phyloP scores from a whole-genome alignment of 1,140 invertebrate genomes.

The Drosophila grimshawi region DNA sequence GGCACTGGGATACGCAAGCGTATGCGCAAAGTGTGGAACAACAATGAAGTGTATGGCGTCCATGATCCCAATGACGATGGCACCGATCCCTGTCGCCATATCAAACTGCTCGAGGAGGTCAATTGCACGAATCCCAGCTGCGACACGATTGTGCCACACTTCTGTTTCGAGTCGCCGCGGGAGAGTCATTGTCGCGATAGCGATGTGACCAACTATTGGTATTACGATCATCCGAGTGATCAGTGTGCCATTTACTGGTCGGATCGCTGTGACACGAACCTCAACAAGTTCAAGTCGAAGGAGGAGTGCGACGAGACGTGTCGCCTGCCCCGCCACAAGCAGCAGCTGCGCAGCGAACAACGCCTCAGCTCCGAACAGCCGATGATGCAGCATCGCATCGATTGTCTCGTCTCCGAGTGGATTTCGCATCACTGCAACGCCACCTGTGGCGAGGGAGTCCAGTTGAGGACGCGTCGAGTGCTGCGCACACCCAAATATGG shows the following conservation, averaged over 20 bases:
- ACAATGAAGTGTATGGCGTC: conserved; percentile 77
- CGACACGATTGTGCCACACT: conserved; percentile 85
- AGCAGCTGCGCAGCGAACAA: conserved; percentile 65
- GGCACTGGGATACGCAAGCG: conserved; percentile 62
- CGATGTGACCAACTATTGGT: conserved; percentile 87
- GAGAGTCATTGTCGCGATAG: conserved; percentile 88
- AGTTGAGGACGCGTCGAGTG: conserved; percentile 84
- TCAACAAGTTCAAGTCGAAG: conserved; percentile 89
- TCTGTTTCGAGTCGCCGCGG: conserved; percentile 78
- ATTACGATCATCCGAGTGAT: conserved; percentile 88
- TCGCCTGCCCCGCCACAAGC: conserved; percentile 64
- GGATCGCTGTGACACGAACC: conserved; percentile 90
- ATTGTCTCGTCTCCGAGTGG: conserved; percentile 88
- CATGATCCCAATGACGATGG: conserved; percentile 62
- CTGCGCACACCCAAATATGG: conserved; percentile 87
- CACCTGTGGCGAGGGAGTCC: conserved; percentile 87
- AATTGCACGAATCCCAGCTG: conserved; percentile 86
- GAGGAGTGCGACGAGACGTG: conserved; percentile 84
- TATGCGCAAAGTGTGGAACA: conserved; percentile 79
- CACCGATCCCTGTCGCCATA: conserved; percentile 82
- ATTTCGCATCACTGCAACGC: conserved; percentile 87
- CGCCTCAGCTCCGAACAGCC: conserved; percentile 53
- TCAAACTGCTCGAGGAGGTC: conserved; percentile 84
- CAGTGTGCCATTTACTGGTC: conserved; percentile 91
- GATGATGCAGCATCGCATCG: conserved; percentile 63